Base-by-base conservation (phyloP, 1,140 invertebrate genomes). In the Bicyclus anynana region DNA sequence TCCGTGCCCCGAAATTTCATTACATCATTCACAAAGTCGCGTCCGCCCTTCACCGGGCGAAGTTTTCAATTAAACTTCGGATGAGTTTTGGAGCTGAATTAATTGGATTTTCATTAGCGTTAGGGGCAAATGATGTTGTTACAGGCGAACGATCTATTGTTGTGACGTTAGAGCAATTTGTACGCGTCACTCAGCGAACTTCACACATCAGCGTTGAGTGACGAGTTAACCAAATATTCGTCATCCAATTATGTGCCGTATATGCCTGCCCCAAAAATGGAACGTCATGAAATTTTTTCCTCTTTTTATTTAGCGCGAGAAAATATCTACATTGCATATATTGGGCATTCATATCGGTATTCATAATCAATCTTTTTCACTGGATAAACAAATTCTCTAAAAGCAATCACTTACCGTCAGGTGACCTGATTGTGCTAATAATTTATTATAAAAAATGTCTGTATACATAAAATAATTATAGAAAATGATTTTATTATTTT, bases 1-100 rank as follows among this genome's bases (percentile, higher is more conserved):
- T 68, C 77, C 72, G 60, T 65, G 62, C 68, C n/a, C 68, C 71
- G 60, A 79, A 83, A 77, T 84, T 74, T 86, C 80, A 87, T 84
- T 87, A 83, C 78, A 79, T 81, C 75, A 82, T 80, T 76, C 77
- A 75, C 74, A 72, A 72, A 78, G 74, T 72, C 62, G 66, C 65
- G 67, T 65, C 68, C 72, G 67, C 77, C 80, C 73, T 78, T 72
- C 68, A 69, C 42, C 72, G 66, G 59, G 58, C 66, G 67, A 77
- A 84, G 77, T 84, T 87, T 87, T 84, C 84, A 87, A 87, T 87
- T 87, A 87, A 87, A 84, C 81, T 87, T 84, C 74, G 68, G 80
- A 84, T 81, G 81, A 87, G 82, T 87, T 84, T 84, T 74, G 74
- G 77, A 84, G 74, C 76, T 62, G 77, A 83, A 87, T 84, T 87